phyloP scores from a whole-genome alignment of 2,113 vertebrate genomes.

The Dicaeum eximium region DNA sequence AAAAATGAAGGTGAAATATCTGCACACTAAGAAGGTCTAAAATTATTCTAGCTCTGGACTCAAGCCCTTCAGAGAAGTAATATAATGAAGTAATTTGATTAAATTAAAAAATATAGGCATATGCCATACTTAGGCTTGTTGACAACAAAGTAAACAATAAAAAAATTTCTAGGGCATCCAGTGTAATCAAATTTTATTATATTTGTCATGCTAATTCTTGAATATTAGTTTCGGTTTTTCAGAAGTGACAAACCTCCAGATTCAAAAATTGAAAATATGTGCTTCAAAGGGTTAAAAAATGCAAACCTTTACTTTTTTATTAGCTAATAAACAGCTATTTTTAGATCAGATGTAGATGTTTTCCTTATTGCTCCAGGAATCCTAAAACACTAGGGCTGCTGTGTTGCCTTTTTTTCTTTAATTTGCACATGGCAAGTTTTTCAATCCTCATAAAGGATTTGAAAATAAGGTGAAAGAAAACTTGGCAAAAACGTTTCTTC shows the following conservation, averaged over 20 bases:
- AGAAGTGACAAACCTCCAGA: background rate
- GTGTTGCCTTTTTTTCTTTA: background rate
- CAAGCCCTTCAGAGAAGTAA: background rate
- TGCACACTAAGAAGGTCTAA: background rate
- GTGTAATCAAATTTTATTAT: background rate
- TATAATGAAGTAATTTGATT: background rate
- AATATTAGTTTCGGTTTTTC: background rate
- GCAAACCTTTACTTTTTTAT: background rate
- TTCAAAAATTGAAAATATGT: background rate
- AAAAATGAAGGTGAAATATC: background rate
- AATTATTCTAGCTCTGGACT: background rate
- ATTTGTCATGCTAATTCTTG: background rate
- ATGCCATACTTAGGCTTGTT: background rate
- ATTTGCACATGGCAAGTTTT: background rate
- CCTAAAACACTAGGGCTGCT: background rate
- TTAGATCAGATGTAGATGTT: background rate
- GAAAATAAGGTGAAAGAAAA: slow-evolving; percentile 6
- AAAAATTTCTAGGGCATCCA: background rate
- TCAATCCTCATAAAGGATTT: background rate
- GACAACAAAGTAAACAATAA: background rate
- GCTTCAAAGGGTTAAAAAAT: background rate
- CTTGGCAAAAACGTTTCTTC: background rate
- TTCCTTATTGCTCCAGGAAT: background rate
- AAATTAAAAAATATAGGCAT: background rate
- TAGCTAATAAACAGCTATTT: background rate